These are phyloP conservation scores for Labrus mixtus DNA, from an alignment of 2,113 vertebrate genomes.

Conservation along the genomic window DNA sequence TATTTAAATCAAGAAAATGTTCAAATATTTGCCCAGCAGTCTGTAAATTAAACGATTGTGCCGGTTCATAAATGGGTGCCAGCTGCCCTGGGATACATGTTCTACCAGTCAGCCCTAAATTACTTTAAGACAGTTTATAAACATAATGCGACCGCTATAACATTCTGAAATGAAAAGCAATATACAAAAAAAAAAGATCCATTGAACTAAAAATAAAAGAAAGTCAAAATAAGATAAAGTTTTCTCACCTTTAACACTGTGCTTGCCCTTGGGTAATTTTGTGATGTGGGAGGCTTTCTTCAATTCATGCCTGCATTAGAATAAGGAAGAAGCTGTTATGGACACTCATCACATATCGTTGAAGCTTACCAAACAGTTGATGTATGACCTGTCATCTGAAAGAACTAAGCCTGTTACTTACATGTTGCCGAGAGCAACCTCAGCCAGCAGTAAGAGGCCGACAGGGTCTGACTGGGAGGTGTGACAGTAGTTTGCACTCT, in stretches of 20 bases:
- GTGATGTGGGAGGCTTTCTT: constrained; percentile 97
- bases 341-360: neutral
- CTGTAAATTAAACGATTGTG: too few relatives aligned
- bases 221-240: too few relatives aligned
- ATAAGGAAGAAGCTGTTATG: constrained; percentile 4
- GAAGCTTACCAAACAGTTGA: neutral
- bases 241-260: constrained; percentile 96
- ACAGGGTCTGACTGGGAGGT: constrained; percentile 93
- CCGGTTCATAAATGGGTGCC: too few relatives aligned
- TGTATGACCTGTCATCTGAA: neutral
- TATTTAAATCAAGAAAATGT: too few relatives aligned
- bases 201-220: neutral
- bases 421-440: constrained; percentile 98
- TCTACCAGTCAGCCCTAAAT: too few relatives aligned
- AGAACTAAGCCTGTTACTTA: constrained; percentile 77
- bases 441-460: constrained; percentile 92
- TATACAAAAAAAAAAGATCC: too few relatives aligned
- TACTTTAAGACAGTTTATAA: too few relatives aligned
- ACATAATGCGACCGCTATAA: too few relatives aligned
- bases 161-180: too few relatives aligned
- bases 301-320: constrained; percentile 90
- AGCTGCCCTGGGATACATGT: too few relatives aligned
- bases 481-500: constrained; percentile 99
- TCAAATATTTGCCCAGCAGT: too few relatives aligned
- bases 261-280: constrained; percentile 96